Evolutionary conservation across 2,113 vertebrate genomes (phyloP), one percentile per base, ranked within the genome.

Genomic region (Strix aluco): DNA sequence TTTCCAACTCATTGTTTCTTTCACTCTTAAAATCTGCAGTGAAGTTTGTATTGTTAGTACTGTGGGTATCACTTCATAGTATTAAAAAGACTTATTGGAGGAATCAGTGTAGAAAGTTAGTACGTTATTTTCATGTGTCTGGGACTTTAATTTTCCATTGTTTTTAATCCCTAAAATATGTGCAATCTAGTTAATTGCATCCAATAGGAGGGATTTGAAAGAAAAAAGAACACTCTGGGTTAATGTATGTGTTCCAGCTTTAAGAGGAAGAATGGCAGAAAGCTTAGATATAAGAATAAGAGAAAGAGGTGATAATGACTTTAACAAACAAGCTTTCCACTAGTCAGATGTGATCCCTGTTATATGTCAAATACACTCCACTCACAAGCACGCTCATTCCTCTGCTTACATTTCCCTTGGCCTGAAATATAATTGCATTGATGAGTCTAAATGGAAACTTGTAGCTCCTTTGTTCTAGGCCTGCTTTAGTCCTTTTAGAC

Each of bases 261-360:
- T 90, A 80, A 80, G 52, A 73, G 42, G 44, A 91, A 88, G 85
- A 95, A 94, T 74, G 82, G 92, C 40, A 91, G 72, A 95, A 93
- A 84, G 40, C 63, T 95, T 92, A 81, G 42, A 51, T 61, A 49
- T 7, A 78, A 57, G 38, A 90, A 85, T 58, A 85, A 86, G n/a
- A 86, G 63, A 73, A 87, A 84, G 52, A 90, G 91, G 82, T 73
- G 92, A 75, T 95, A 96, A 96, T 90, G 88, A 52, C 72, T 97
- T 96, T 90, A 96, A 57, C 95, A 97, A 96, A 81, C 74, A 86
- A 92, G 13, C 15, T 83, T 92, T 93, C 59, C 47, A 15, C 80
- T 52, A 74, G 51, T 38, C 88, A 96, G 82, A 67, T 72, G 15
- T 44, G 79, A 78, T 79, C 86, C 44, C 94, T 96, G 92, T 67